phyloP scores from a whole-genome alignment of 1,140 invertebrate species.

The Lordiphosa stackelbergi region DNA sequence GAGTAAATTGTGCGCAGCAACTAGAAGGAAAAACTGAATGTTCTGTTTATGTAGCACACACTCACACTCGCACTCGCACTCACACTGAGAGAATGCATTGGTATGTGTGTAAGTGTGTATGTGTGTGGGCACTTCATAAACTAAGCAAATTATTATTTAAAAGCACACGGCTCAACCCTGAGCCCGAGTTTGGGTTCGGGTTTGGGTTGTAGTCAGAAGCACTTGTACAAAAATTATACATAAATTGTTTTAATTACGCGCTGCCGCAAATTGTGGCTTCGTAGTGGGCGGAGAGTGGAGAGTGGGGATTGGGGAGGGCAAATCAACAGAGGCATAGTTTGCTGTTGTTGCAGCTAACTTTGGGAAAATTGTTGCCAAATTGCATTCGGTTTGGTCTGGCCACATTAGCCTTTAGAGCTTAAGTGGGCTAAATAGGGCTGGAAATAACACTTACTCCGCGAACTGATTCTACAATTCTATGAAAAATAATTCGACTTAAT shows the following conservation, averaged over 20 bases:
- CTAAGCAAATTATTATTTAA: constrained; percentile 76
- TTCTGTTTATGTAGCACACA: constrained; percentile 65
- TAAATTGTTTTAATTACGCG: constrained; percentile 75
- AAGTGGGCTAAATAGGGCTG: constrained; percentile 31
- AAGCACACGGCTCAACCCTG: constrained; percentile 51
- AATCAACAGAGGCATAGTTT: constrained; percentile 22
- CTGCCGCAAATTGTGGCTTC: constrained; percentile 64
- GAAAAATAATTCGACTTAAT: too few relatives aligned
- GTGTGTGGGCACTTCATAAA: constrained; percentile 56
- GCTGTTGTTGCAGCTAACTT: constrained; percentile 43
- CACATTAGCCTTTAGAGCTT: constrained; percentile 29
- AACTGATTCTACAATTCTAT: too few relatives aligned
- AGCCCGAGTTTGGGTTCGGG: constrained; percentile 8
- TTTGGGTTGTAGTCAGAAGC: constrained; percentile 25
- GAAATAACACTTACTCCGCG: neutral
- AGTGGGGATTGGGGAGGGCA: neutral
- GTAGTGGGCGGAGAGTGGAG: constrained; percentile 1
- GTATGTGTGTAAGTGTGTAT: neutral
- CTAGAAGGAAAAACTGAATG: constrained; percentile 39
- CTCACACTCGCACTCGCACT: too few relatives aligned
- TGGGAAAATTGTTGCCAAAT: constrained; percentile 68
- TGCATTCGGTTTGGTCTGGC: constrained; percentile 49
- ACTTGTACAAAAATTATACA: constrained; percentile 70
- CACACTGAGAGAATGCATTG: constrained; percentile 19
- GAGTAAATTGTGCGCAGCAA: constrained; percentile 70